These are phyloP conservation scores for Peromyscus maniculatus DNA, from an alignment of 2,113 vertebrate genomes.

Conservation along the genomic window DNA sequence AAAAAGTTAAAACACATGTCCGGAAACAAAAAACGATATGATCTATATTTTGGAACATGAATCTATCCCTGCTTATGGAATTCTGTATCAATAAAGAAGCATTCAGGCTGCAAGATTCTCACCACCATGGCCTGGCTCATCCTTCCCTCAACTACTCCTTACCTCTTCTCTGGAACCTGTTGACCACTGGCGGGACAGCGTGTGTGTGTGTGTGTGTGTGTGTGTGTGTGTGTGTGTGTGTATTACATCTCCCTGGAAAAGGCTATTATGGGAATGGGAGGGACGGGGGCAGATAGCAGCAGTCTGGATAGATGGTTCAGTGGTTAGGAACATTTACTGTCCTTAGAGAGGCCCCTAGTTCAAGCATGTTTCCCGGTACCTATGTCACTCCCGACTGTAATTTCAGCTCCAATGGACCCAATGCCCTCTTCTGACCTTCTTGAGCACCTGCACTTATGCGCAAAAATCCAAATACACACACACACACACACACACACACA, in stretches of 20 bases:
- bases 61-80: background rate
- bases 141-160: background rate
- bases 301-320: background rate
- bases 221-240: too few relatives aligned
- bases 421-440: background rate
- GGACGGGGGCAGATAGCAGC: background rate
- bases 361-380: background rate
- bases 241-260: background rate
- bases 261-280: too few relatives aligned
- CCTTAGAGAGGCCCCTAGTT: background rate
- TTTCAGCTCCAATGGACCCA: background rate
- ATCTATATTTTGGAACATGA: background rate
- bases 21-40: too few relatives aligned
- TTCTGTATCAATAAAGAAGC: background rate
- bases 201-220: background rate
- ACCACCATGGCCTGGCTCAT: background rate
- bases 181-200: fast-evolving
- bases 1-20: too few relatives aligned
- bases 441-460: background rate
- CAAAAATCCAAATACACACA: background rate
- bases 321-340: background rate
- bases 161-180: background rate
- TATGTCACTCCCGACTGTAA: too few relatives aligned
- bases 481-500: too few relatives aligned
- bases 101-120: background rate